A percentile compares a stretch with the other conserved stretches of the same genome.
Evolutionary conservation across 2,888 invertebrate species (phyloP).

Genomic region (Eudasyphora cyanicolor): DNA sequence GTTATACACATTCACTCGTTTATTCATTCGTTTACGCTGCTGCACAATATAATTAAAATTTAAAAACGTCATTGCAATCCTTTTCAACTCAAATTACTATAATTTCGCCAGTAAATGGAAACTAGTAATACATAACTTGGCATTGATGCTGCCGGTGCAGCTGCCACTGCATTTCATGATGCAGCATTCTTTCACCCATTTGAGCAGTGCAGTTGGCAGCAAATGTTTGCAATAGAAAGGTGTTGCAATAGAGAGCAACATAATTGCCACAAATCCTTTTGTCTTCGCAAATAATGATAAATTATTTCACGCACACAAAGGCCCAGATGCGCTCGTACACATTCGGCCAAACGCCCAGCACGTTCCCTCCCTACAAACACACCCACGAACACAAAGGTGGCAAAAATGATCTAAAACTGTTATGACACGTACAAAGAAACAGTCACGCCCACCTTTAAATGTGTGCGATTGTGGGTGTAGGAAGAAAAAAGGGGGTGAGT

Average conservation of each 20-base stretch:
- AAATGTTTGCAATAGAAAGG: slow-evolving; percentile 19
- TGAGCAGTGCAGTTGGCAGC: slow-evolving; percentile 58
- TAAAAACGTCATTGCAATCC: slow-evolving; percentile 33
- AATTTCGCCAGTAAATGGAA: slow-evolving; percentile 1
- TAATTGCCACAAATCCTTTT: slow-evolving; percentile 65
- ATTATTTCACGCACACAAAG: slow-evolving; percentile 48
- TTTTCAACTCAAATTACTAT: slow-evolving; percentile 16
- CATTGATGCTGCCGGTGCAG: slow-evolving; percentile 51
- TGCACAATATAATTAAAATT: slow-evolving; percentile 21
- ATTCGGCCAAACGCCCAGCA: slow-evolving; percentile 34
- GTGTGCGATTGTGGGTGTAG: no score
- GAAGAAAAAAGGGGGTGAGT: no score
- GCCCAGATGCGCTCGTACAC: slow-evolving; percentile 9
- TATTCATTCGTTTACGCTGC: neutral
- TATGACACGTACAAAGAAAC: slow-evolving; percentile 28
- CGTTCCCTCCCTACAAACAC: no score
- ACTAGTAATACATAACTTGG: neutral
- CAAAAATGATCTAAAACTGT: slow-evolving; percentile 8
- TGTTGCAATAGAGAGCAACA: slow-evolving; percentile 30
- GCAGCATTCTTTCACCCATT: neutral
- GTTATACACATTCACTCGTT: neutral
- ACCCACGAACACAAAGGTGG: slow-evolving; percentile 24
- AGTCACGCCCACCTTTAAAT: slow-evolving; percentile 11
- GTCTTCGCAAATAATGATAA: slow-evolving; percentile 61
- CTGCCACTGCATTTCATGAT: neutral